Percentiles rank a stretch among this genome's conserved stretches.
Conservation (phyloP, 2,888 invertebrate genomes). For the Ochropacha duplaris region DNA sequence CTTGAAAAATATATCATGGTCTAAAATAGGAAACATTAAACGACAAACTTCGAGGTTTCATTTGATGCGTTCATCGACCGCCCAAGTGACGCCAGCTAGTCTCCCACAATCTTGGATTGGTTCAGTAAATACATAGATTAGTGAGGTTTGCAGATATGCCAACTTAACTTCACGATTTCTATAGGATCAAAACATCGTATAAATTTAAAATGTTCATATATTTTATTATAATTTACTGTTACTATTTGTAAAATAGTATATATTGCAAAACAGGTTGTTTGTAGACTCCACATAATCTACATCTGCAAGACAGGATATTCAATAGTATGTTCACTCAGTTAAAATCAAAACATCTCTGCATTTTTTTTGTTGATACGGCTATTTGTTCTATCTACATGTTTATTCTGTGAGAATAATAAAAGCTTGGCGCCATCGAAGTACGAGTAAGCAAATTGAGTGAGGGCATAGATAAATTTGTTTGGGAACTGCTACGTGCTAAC, state of each 20-base stretch:
- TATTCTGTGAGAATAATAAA: conserved; percentile 57
- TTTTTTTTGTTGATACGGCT: conserved; percentile 5
- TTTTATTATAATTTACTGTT: too few species aligned
- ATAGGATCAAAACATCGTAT: too few species aligned
- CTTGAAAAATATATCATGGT: not conserved
- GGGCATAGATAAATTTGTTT: conserved; percentile 65
- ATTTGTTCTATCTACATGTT: conserved; percentile 19
- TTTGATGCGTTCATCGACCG: conserved; percentile 69
- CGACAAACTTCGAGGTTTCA: conserved; percentile 19
- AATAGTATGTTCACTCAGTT: too few species aligned
- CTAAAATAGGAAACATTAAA: not conserved
- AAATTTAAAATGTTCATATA: too few species aligned
- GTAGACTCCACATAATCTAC: too few species aligned
- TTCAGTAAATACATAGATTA: conserved; percentile 61
- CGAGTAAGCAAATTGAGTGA: conserved; percentile 57
- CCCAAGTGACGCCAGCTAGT: conserved; percentile 66
- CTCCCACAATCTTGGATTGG: conserved; percentile 64
- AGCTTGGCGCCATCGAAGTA: conserved; percentile 57
- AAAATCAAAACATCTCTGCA: conserved; percentile 7
- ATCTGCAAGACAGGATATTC: too few species aligned
- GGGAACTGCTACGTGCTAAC: conserved; percentile 54
- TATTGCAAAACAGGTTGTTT: too few species aligned
- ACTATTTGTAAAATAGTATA: too few species aligned
- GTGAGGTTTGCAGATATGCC: conserved; percentile 40
- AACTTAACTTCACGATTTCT: conserved; percentile 25